phyloP scores from a whole-genome alignment of 2,888 invertebrate genomes.

The Dermolepida albohirtum region DNA sequence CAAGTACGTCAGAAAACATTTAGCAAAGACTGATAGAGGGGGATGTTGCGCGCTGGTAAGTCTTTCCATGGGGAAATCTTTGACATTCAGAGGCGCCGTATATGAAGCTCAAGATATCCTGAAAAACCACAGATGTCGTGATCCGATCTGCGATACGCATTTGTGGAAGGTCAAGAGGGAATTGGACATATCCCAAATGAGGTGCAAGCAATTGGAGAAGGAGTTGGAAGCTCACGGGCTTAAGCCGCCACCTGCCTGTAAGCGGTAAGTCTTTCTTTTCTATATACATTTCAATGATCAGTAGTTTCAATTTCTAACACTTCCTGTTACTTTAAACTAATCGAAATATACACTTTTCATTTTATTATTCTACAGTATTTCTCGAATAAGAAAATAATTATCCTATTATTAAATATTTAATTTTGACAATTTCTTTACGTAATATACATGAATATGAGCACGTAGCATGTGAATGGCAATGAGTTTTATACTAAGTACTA shows the following conservation, averaged over 20 bases:
- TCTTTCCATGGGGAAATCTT: constrained; percentile 87
- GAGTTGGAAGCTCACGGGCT: constrained; percentile 87
- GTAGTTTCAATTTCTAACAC: neutral
- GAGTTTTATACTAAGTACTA: constrained; percentile 12
- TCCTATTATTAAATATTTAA: too few species aligned
- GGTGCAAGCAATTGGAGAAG: constrained; percentile 88
- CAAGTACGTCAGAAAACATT: constrained; percentile 88
- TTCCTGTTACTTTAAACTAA: neutral
- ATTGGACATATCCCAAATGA: constrained; percentile 85
- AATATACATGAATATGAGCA: neutral
- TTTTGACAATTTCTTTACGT: too few species aligned
- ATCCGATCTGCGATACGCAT: constrained; percentile 84
- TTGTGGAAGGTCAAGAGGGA: constrained; percentile 93
- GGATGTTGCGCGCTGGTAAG: constrained; percentile 96
- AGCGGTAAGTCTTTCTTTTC: constrained; percentile 66
- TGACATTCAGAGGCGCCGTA: constrained; percentile 85
- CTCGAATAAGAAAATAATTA: constrained; percentile 2
- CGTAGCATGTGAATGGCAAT: constrained; percentile 8
- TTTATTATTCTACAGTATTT: constrained; percentile 3
- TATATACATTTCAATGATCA: neutral
- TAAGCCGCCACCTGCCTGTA: constrained; percentile 80
- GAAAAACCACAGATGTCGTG: constrained; percentile 79
- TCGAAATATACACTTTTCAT: neutral
- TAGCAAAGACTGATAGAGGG: constrained; percentile 89
- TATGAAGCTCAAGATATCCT: constrained; percentile 83